Base-by-base conservation (phyloP, 2,888 invertebrate genomes). In the Steinernema carpocapsae region DNA sequence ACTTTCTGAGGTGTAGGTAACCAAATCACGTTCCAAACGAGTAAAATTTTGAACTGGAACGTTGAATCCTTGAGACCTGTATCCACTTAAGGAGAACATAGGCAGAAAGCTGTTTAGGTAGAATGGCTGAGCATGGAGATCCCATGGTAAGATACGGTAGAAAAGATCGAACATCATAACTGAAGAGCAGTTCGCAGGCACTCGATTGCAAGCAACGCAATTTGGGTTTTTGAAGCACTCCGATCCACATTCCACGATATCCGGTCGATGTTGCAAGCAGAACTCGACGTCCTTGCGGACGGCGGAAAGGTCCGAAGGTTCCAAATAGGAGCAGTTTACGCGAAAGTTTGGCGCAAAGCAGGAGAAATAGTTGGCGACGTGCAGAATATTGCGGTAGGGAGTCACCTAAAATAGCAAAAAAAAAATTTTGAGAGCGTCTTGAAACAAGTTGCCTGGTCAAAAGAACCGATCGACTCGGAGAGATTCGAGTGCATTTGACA, bases 111-210 rank as follows among this genome's bases (percentile, higher is more conserved):
- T 80, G 76, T 86, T 86, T 42, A 86, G 59, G 26, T 82, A 77
- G 64, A 86, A 77, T 24, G 83, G 82, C 14, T 59, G 24, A 3
- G 76, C 70, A 19, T 72, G 17, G 42, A 82, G 70, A 59, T 82
- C 78, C 46, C 76, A 76, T 7, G 86, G 86, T n/a, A 86, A 78
- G 12, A 86, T 78, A n/a, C 86, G 84, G 71, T 86, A 86, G 79
- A 86, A 86, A 1, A 86, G 76, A 75, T 86, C 86, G 73, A 83
- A 81, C 78, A 86, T 82, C 80, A 85, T 86, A 45, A 81, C 79
- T 3, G 82, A 80, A 0, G 83, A 76, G 73, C 85, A 85, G 24
- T 83, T 81, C 7, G 74, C 56, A 0, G 85, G 83, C n/a, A 77
- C 73, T 12, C 56, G 64, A 14, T 70, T 56, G 45, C 78, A 78